A percentile compares a stretch with the other conserved stretches of the same genome.
Evolutionary conservation across 1,140 invertebrate species (phyloP).

Genomic region (Heliconius melpomene): DNA sequence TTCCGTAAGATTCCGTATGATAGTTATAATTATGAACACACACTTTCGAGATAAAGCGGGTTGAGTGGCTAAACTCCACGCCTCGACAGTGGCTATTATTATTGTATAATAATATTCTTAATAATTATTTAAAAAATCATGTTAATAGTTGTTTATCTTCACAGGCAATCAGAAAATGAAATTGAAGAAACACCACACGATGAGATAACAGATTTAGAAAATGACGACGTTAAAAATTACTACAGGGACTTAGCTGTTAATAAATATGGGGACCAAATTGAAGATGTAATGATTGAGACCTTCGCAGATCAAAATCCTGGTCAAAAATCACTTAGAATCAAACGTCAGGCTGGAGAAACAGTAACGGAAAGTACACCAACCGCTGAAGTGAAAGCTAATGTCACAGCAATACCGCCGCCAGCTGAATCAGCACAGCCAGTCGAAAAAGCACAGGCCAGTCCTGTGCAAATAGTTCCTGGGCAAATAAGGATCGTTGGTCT

Average conservation of each 20-base stretch:
- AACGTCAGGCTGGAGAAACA: slow-evolving; percentile 26
- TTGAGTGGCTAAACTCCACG: no score
- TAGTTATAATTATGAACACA: no score
- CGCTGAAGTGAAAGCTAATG: slow-evolving; percentile 9
- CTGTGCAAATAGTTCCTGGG: background rate
- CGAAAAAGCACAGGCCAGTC: background rate
- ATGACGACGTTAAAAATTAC: slow-evolving; percentile 34
- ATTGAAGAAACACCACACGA: slow-evolving; percentile 34
- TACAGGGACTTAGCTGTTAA: slow-evolving; percentile 44
- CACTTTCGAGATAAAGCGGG: no score
- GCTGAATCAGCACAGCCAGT: background rate
- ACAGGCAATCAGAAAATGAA: slow-evolving; percentile 45
- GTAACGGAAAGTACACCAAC: background rate
- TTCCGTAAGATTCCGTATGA: no score
- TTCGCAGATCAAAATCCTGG: slow-evolving; percentile 28
- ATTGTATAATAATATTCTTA: no score
- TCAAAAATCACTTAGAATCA: slow-evolving; percentile 23
- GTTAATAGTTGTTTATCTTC: background rate
- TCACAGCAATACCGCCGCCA: background rate
- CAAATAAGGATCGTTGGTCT: slow-evolving; percentile 79
- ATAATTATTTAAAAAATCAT: no score
- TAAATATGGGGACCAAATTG: slow-evolving; percentile 26
- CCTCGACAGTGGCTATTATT: no score
- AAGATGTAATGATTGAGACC: slow-evolving; percentile 32
- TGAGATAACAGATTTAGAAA: slow-evolving; percentile 42